Percentiles rank a stretch among this genome's conserved stretches.
Conservation (phyloP, 1,140 invertebrate species). For the Andrena cerasifolii region DNA sequence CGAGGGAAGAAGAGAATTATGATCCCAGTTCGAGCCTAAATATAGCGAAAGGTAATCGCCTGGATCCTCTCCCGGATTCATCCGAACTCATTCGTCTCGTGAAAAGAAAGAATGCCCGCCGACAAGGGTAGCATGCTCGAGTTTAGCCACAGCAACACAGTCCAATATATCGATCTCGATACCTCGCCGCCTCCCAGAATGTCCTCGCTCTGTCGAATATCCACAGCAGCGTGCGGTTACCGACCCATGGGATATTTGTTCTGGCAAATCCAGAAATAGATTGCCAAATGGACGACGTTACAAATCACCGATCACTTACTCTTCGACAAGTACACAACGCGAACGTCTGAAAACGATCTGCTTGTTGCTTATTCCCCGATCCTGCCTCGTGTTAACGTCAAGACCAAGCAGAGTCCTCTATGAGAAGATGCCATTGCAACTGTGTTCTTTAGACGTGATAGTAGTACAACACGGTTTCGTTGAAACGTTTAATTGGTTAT, state of each 20-base stretch:
- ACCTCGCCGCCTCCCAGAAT: not conserved
- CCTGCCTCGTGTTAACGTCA: too few species aligned
- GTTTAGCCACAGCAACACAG: not conserved
- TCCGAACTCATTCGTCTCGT: not conserved
- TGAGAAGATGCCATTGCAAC: too few species aligned
- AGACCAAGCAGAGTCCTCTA: too few species aligned
- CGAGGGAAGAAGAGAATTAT: too few species aligned
- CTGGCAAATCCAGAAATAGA: conserved; percentile 28
- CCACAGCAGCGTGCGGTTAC: not conserved
- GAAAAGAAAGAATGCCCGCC: not conserved
- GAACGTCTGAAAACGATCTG: too few species aligned
- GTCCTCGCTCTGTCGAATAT: not conserved
- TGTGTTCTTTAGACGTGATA: too few species aligned
- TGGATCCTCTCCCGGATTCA: conserved; percentile 4
- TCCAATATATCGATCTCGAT: conserved; percentile 18
- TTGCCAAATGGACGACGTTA: conserved; percentile 20
- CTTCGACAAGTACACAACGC: too few species aligned
- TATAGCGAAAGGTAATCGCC: conserved; percentile 1
- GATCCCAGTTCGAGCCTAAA: not conserved
- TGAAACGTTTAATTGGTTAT: too few species aligned
- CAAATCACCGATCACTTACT: conserved; percentile 21
- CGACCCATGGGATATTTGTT: conserved; percentile 31
- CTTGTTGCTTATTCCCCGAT: not conserved
- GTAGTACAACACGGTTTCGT: too few species aligned
- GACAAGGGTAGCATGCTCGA: not conserved